Percentiles rank a stretch among this genome's conserved stretches.
Evolutionary conservation across 2,113 vertebrate genomes (phyloP).

Genomic region (Apteryx owenii): DNA sequence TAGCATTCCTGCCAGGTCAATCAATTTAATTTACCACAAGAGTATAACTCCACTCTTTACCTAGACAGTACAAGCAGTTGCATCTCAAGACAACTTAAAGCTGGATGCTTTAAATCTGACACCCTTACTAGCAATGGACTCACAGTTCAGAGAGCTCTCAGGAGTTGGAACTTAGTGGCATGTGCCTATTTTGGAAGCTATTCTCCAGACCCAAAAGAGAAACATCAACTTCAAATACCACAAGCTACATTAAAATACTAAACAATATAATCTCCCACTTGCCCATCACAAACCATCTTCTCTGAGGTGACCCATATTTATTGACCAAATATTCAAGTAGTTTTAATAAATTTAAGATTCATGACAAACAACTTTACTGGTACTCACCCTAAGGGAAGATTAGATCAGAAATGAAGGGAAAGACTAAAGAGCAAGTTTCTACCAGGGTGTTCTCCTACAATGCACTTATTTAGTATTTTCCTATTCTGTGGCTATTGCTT

Average conservation of each 20-base stretch:
- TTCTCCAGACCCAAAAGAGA: neutral
- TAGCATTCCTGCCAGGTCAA: neutral
- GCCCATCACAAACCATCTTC: neutral
- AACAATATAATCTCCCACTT: neutral
- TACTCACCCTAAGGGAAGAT: neutral
- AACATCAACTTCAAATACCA: slow-evolving; percentile 23
- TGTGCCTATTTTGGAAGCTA: slow-evolving; percentile 15
- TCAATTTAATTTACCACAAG: neutral
- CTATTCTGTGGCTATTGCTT: neutral
- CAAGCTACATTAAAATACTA: neutral
- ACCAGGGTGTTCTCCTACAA: neutral
- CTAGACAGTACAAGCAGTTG: neutral
- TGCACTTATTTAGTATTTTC: neutral
- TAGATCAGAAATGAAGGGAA: slow-evolving; percentile 5
- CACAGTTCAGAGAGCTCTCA: neutral
- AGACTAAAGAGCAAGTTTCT: neutral
- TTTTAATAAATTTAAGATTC: neutral
- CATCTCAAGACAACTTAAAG: neutral
- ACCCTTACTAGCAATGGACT: neutral
- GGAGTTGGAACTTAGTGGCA: neutral
- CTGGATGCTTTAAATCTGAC: neutral
- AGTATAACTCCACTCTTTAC: neutral
- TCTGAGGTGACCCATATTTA: slow-evolving; percentile 8
- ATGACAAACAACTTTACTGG: neutral
- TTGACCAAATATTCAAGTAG: neutral